Conservation (phyloP, 2,797 vertebrate genomes). For the Sphenodon punctatus region DNA sequence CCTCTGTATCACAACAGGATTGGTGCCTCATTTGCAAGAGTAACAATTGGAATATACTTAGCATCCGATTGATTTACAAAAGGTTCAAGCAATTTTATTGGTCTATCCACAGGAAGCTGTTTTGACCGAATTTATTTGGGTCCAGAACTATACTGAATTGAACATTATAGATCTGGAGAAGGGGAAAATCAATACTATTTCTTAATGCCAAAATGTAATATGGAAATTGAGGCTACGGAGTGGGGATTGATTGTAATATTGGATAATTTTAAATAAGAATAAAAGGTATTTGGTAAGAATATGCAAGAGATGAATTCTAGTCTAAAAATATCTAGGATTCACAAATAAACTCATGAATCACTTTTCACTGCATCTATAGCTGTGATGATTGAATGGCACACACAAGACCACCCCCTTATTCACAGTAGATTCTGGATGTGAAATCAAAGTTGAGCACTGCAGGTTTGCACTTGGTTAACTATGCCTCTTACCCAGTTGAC, state of each 20-base stretch:
- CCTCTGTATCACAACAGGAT: too few species aligned
- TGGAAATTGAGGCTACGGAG: neutral
- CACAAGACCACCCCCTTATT: neutral
- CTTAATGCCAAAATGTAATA: neutral
- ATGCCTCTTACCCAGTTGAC: neutral
- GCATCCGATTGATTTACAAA: too few species aligned
- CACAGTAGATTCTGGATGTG: neutral
- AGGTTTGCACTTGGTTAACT: neutral
- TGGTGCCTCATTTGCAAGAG: too few species aligned
- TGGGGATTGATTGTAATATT: neutral
- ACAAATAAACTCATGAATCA: neutral
- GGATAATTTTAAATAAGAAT: neutral
- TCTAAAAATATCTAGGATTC: neutral
- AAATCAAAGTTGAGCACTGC: fast-evolving
- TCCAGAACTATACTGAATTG: too few species aligned
- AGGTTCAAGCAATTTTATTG: neutral
- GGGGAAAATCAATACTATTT: fast-evolving
- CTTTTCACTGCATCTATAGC: neutral
- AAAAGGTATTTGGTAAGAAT: neutral
- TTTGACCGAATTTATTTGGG: neutral
- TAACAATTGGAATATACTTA: neutral
- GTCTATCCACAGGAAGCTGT: neutral
- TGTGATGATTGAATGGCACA: neutral
- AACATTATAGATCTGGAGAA: neutral
- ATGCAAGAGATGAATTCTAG: neutral